Conservation (phyloP, 2,888 invertebrate species). For the Leptothorax acervorum region DNA sequence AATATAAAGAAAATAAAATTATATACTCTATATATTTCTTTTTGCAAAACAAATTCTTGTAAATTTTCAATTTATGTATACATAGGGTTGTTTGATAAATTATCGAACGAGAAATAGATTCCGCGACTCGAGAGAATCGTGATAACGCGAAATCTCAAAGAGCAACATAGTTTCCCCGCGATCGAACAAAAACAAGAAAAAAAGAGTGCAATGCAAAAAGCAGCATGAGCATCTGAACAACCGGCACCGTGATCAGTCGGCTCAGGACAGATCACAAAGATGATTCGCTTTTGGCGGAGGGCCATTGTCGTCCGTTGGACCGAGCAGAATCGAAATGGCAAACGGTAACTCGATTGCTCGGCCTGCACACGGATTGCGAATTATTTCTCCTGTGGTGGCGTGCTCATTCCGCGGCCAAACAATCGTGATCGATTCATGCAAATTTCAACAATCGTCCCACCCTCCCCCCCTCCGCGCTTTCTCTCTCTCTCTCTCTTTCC, state of each 20-base stretch:
- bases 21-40: background rate
- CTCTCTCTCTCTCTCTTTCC: conserved; percentile 48
- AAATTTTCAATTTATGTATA: background rate
- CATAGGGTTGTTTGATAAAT: background rate
- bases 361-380: conserved; percentile 82
- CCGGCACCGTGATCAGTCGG: conserved; percentile 65
- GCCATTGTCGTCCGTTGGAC: conserved; percentile 83
- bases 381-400: conserved; percentile 81
- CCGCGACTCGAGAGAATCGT: background rate
- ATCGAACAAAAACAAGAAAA: conserved; percentile 12
- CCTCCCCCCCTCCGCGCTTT: conserved; percentile 36
- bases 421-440: conserved; percentile 85
- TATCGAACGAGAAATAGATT: background rate
- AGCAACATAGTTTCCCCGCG: background rate
- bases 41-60: background rate
- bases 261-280: conserved; percentile 80
- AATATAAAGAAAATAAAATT: background rate
- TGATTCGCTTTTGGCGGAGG: conserved; percentile 82
- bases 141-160: conserved; percentile 15
- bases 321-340: conserved; percentile 84
- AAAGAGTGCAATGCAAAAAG: conserved; percentile 28
- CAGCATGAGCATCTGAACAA: conserved; percentile 44
- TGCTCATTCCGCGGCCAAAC: conserved; percentile 81
- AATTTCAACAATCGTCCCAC: conserved; percentile 83
- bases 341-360: conserved; percentile 84